These are phyloP conservation scores for Oegoconia quadripuncta DNA, from an alignment of 2,888 invertebrate genomes.

Conservation along the genomic window DNA sequence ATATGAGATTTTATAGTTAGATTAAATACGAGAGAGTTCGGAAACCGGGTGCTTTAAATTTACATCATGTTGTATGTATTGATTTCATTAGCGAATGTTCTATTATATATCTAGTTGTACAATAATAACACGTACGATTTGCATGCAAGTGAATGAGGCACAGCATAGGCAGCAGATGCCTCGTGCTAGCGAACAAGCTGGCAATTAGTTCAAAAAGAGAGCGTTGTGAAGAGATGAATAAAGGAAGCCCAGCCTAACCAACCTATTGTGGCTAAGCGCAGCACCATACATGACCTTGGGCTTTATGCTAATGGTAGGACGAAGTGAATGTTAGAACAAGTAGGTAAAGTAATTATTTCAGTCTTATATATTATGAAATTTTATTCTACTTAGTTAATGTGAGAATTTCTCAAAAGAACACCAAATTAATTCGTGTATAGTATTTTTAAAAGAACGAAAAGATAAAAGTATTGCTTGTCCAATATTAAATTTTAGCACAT, in stretches of 20 bases:
- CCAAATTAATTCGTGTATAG: slow-evolving; percentile 67
- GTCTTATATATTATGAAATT: slow-evolving; percentile 1
- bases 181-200: neutral
- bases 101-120: slow-evolving; percentile 36
- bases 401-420: slow-evolving; percentile 54
- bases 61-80: slow-evolving; percentile 73
- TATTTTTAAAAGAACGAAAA: slow-evolving; percentile 49
- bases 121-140: neutral
- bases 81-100: slow-evolving; percentile 68
- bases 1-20: slow-evolving; percentile 70
- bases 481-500: slow-evolving; percentile 56
- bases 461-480: slow-evolving; percentile 42
- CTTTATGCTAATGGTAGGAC: neutral
- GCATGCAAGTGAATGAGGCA: slow-evolving; percentile 23
- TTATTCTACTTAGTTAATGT: slow-evolving; percentile 4
- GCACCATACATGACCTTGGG: neutral
- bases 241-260: too few relatives aligned
- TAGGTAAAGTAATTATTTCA: slow-evolving; percentile 8
- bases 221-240: too few relatives aligned
- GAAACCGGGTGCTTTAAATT: slow-evolving; percentile 78
- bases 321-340: slow-evolving; percentile 7
- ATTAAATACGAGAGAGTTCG: slow-evolving; percentile 76
- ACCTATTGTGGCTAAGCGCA: neutral
- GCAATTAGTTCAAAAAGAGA: too few relatives aligned
- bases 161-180: slow-evolving; percentile 11